Base-by-base conservation (phyloP, 1,140 invertebrate species). In the Dreissena rostriformis region DNA sequence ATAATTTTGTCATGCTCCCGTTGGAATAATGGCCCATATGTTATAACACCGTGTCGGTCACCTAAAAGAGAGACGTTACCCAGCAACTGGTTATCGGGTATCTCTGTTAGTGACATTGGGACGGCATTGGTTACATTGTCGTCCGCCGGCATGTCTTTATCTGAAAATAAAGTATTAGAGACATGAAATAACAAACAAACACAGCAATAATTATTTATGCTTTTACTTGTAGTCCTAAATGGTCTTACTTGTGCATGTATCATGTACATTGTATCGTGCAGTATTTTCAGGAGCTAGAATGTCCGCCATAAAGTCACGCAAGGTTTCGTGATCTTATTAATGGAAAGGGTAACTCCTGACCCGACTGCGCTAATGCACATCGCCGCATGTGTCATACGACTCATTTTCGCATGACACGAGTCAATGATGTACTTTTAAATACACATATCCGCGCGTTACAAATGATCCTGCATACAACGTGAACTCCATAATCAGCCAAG, bases 1-100 rank as follows among this genome's bases (percentile, higher is more conserved):
- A 77, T 77, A 12, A 71, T 19, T 72, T 70, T 24, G 10, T 51
- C 8, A 26, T 76, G 51, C 0, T 39, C 17, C 24, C 67, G 52
- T 26, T 84, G 53, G 19, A 71, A 66, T 26, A 82, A 17, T 66
- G 79, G 71, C 11, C 71, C 79, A 28, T 28, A 57, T 12, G 66
- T n/a, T 1, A 79, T 57, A 22, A 79, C 26, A 8, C 15, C 8
- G 1, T 53, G 11, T 10, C 52, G 10, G 4, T n/a, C 49, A 14
- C 22, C 52, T 53, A 53, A 11, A 61, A 19, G 57, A 61, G 57
- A 5, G 2, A 5, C 17, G 22, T 79, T 52, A 0, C 26, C 15
- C 51, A n/a, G 55, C 28, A 65, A 53, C 26, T 1, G 51, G n/a
- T 24, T 19, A 52, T 52, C 17, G 28, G 39, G 63, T 52, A 52